These are phyloP conservation scores for Siphonodentalium dalli DNA, from an alignment of 2,888 invertebrate genomes.

Conservation along the genomic window DNA sequence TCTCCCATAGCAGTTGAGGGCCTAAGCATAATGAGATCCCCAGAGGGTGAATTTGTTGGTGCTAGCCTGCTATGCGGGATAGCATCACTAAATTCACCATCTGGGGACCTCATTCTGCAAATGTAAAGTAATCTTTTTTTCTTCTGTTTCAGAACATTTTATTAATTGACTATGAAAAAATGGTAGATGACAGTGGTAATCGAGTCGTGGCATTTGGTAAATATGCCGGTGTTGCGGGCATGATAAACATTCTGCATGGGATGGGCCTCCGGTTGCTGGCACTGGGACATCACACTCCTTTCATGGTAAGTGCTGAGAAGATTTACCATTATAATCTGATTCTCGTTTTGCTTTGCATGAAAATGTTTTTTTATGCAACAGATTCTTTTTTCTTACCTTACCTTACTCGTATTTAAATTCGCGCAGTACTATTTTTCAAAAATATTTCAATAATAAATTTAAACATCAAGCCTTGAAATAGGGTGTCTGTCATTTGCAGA, in stretches of 20 bases:
- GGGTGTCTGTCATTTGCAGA: no score
- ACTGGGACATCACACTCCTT: slow-evolving; percentile 97
- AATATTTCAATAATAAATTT: no score
- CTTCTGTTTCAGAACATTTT: slow-evolving; percentile 78
- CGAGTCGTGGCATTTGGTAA: slow-evolving; percentile 98
- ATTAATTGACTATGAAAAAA: slow-evolving; percentile 95
- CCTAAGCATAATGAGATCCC: no score
- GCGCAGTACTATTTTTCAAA: no score
- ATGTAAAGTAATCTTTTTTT: background rate
- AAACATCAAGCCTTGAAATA: no score
- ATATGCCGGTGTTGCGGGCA: slow-evolving; percentile 97
- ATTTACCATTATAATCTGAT: background rate
- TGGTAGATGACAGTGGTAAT: slow-evolving; percentile 87
- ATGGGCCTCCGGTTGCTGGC: slow-evolving; percentile 91
- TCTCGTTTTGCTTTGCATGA: no score
- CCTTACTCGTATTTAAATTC: no score
- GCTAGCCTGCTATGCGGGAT: no score
- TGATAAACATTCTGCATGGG: slow-evolving; percentile 98
- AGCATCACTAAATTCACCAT: background rate
- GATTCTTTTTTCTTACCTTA: no score
- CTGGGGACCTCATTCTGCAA: background rate
- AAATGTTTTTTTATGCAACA: no score
- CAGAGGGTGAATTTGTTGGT: no score
- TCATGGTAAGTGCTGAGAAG: slow-evolving; percentile 79
- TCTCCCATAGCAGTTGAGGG: no score